phyloP scores from a whole-genome alignment of 2,888 invertebrate genomes.

The Pecten maximus region DNA sequence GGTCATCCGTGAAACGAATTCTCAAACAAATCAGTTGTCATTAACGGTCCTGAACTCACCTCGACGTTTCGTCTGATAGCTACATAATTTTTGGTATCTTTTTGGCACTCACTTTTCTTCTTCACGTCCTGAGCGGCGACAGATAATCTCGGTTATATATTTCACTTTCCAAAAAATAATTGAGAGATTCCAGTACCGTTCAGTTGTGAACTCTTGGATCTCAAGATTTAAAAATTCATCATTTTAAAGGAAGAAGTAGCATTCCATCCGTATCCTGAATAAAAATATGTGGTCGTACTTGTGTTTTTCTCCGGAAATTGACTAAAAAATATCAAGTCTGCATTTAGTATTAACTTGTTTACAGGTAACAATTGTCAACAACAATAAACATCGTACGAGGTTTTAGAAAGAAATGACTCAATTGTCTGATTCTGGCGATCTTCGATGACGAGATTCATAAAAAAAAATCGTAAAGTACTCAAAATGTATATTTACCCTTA shows the following conservation, averaged over 20 bases:
- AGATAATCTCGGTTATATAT: background rate
- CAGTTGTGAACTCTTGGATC: background rate
- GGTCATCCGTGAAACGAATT: too few species aligned
- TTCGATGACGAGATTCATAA: background rate
- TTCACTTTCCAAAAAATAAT: background rate
- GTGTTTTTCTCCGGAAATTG: background rate
- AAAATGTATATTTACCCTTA: background rate
- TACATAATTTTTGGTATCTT: too few species aligned
- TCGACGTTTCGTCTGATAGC: too few species aligned
- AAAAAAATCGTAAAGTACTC: background rate
- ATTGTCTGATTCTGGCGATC: background rate
- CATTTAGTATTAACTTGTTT: background rate
- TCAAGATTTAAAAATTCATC: background rate
- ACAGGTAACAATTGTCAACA: background rate
- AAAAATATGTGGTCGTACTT: background rate
- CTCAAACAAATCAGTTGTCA: too few species aligned
- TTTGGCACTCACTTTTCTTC: too few species aligned
- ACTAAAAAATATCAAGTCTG: background rate
- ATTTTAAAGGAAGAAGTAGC: background rate
- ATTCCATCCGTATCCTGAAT: background rate
- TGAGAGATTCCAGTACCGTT: too few species aligned
- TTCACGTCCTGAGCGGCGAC: too few species aligned
- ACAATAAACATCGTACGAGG: too few species aligned
- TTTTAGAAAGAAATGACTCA: background rate
- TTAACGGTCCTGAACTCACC: too few species aligned